phyloP scores from a whole-genome alignment of 1,140 invertebrate species.

The Apis cerana region DNA sequence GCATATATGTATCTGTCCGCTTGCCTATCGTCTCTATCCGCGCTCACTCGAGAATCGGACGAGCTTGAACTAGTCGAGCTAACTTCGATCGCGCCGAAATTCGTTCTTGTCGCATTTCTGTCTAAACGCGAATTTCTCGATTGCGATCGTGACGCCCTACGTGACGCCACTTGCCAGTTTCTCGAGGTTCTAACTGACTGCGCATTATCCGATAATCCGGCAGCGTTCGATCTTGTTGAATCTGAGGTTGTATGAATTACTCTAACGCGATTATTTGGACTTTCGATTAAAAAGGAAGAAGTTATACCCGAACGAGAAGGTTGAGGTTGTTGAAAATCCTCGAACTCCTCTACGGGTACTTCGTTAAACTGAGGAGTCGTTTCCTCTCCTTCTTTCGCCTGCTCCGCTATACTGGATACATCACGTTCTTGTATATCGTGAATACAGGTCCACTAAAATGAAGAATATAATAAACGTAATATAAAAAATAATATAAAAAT shows the following conservation, averaged over 20 bases:
- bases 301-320: slow-evolving; percentile 70
- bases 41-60: slow-evolving; percentile 27
- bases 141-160: slow-evolving; percentile 48
- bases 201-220: slow-evolving; percentile 59
- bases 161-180: slow-evolving; percentile 63
- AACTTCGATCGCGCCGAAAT: slow-evolving; percentile 61
- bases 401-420: slow-evolving; percentile 63
- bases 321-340: slow-evolving; percentile 66
- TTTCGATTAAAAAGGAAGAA: slow-evolving; percentile 73
- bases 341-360: slow-evolving; percentile 70
- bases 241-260: slow-evolving; percentile 59
- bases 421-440: slow-evolving; percentile 93
- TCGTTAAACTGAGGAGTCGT: slow-evolving; percentile 69
- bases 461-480: slow-evolving; percentile 15
- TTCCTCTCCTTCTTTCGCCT: slow-evolving; percentile 76
- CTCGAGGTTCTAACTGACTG: slow-evolving; percentile 60
- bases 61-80: slow-evolving; percentile 49
- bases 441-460: slow-evolving; percentile 92
- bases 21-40: slow-evolving; percentile 36
- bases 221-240: slow-evolving; percentile 55
- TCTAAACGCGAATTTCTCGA: slow-evolving; percentile 54
- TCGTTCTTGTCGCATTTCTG: slow-evolving; percentile 58
- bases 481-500: neutral
- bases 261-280: slow-evolving; percentile 60
- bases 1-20: slow-evolving; percentile 47